Evolutionary conservation across 2,888 invertebrate species (phyloP), one percentile per base, ranked within the genome.

Genomic region (Hydrotaea diabolus): DNA sequence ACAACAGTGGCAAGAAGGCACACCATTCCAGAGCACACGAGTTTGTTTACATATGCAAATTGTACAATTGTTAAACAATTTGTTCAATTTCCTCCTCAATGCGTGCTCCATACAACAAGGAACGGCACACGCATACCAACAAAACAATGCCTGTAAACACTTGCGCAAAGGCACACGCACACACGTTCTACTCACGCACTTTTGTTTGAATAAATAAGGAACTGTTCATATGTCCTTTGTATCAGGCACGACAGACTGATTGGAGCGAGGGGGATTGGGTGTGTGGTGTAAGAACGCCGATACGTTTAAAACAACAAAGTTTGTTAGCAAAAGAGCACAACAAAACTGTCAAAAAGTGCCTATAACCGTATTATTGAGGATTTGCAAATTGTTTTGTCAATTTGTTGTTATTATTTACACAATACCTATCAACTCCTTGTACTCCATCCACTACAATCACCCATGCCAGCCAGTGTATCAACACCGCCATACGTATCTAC

Each of bases 361-460:
- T 86, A 89, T 89, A 89, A 90, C 90, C 87, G 89, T 88, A 88
- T 90, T 87, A 85, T 87, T 82, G 87, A 88, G 87, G 88, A 90
- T 89, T 89, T 89, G 89, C 89, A 90, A 90, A 90, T 90, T 90
- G 90, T 90, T 90, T 88, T 90, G 89, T 89, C 89, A 90, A 90
- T 90, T 90, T 89, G 88, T 88, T 86, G 89, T 87, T 87, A 89
- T 88, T 88, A 83, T 88, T 86, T 80, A 87, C 85, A 84, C 86
- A 81, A 77, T 72, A 73, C 79, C 66, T 66, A 59, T 59, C 49
- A 26, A 49, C 39, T 43, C 9, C 49, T 26, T 39, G 11, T 13
- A 0, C 78, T 11, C 72, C 64, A 71, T n/a, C n/a, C n/a, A n/a
- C n/a, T n/a, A n/a, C n/a, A n/a, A n/a, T n/a, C n/a, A n/a, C 71